Conservation (phyloP, 2,113 vertebrate species). For the Odontophorus gujanensis region DNA sequence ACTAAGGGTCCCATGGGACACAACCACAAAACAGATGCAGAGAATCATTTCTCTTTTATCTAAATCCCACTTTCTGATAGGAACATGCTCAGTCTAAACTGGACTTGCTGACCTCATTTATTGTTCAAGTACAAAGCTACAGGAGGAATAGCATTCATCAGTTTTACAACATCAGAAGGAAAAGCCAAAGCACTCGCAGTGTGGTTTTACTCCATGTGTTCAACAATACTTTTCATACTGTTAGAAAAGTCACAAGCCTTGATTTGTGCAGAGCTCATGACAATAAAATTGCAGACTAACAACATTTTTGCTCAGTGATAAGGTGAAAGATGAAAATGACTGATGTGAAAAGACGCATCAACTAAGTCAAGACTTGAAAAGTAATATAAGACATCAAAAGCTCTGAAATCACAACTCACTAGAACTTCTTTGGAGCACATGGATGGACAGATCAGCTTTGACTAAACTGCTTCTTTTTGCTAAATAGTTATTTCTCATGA, state of each 20-base stretch:
- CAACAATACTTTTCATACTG: not conserved
- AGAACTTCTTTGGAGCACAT: not conserved
- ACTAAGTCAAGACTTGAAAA: conserved; percentile 28
- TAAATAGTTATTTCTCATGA: conserved; percentile 5
- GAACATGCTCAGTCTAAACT: not conserved
- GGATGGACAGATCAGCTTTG: not conserved
- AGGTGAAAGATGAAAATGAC: not conserved
- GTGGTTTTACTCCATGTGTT: not conserved
- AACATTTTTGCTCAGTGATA: not conserved
- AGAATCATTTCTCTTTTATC: conserved; percentile 11
- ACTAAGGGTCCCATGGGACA: not conserved
- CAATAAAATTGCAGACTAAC: not conserved
- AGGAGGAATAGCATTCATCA: not conserved
- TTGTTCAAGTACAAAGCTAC: not conserved
- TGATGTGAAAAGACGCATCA: not conserved
- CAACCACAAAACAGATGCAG: not conserved
- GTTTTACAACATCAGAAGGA: not conserved
- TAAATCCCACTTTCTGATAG: conserved; percentile 9
- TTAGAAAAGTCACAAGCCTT: not conserved
- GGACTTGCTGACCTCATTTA: not conserved
- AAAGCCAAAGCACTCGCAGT: not conserved
- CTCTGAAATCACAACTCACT: not conserved
- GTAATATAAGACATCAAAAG: not conserved
- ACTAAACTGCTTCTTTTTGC: not conserved
- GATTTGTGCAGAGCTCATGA: not conserved